Evolutionary conservation across 2,113 vertebrate species (phyloP), one percentile per base, ranked within the genome.

Genomic region (Silurus meridionalis): DNA sequence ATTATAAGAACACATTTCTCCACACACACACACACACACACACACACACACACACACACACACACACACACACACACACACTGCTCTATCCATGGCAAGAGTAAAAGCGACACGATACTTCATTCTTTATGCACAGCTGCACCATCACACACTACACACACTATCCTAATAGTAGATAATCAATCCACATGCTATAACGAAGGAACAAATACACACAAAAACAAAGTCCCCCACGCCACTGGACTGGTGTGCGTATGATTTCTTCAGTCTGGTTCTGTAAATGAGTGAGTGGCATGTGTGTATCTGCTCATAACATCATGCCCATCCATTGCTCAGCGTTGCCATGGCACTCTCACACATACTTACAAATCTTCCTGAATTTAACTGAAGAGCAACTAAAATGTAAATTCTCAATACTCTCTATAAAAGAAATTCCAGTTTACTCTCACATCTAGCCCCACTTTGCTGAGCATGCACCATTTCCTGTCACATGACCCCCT

Each of bases 81-180:
- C 0, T 5, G 89, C 52, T 53, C 69, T 58, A 74, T 28, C 89
- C 63, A 71, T 82, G 48, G 46, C 25, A 63, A 60, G 50, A 17
- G 60, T 55, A 77, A 77, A 37, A 53, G 74, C 48, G 7, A 1
- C 9, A n/a, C 21, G 55, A 25, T 5, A 4, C 19, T 23, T 52
- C 0, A 10, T 19, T 4, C 17, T 52, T 50, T 71, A 71, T 17
- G 67, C 67, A 71, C 37, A 46, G 8, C 71, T 21, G 92, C 78
- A 80, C 93, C 91, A 94, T 94, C 93, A 94, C 89, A 90, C 85
- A 90, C 91, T 83, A 78, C 86, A 82, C 85, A 71, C 14, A 7
- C 25, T 0, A 8, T 71, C 71, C 46, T 72, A 67, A 71, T 37
- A 7, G 15, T 71, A 46, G 6, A 71, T 46, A 37, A 71, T 48